Evolutionary conservation across 2,888 invertebrate genomes (phyloP).

Genomic region (Griposia aprilina): DNA sequence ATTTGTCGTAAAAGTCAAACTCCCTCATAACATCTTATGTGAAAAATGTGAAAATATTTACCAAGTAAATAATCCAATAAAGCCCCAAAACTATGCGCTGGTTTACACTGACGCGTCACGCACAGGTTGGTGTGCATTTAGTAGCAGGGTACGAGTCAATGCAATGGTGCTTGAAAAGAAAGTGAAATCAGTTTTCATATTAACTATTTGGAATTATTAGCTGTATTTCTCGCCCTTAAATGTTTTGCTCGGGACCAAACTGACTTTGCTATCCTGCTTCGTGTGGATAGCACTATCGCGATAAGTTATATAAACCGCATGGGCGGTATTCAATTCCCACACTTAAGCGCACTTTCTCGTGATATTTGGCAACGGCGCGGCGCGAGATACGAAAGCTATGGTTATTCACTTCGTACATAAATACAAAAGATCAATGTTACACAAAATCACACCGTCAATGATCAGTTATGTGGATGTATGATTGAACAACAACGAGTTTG

Average conservation of each 20-base stretch:
- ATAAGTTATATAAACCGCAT: constrained; percentile 23
- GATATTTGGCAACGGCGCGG: too few relatives aligned
- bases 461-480: too few relatives aligned
- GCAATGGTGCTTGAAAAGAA: constrained; percentile 36
- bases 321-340: too few relatives aligned
- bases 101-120: constrained; percentile 28
- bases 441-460: too few relatives aligned
- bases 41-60: too few relatives aligned
- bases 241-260: background rate
- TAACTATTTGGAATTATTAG: constrained; percentile 37
- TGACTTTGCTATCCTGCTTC: constrained; percentile 8
- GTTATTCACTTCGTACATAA: too few relatives aligned
- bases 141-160: background rate
- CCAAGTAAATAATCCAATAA: background rate
- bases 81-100: background rate
- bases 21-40: background rate
- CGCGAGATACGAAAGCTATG: too few relatives aligned
- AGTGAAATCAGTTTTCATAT: constrained; percentile 32
- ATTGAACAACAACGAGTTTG: too few relatives aligned
- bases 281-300: constrained; percentile 39
- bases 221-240: constrained; percentile 9
- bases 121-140: background rate
- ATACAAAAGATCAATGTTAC: too few relatives aligned
- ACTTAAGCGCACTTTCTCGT: too few relatives aligned
- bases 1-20: background rate